Base-by-base conservation (phyloP, 2,113 vertebrate species). In the Notothenia rossii region DNA sequence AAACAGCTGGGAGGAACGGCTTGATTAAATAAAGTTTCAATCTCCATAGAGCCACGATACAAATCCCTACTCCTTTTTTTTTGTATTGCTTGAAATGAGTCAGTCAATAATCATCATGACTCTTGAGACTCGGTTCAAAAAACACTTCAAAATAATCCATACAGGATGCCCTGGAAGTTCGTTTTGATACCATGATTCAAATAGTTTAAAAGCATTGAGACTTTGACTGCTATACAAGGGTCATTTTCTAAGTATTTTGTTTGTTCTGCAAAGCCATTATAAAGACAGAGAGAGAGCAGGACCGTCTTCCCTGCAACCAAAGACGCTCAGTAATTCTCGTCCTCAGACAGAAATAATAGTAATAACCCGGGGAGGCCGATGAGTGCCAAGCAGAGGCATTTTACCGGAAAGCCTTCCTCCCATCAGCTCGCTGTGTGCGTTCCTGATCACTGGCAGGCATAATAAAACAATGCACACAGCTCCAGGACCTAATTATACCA, bases 401-500 rank as follows among this genome's bases (percentile, higher is more conserved):
- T 54, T 8, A 60, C 51, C 4, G 5, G 59, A 72, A 79, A 59
- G 40, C 65, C 72, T 73, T 74, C 66, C 61, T 43, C 50, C 53
- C 64, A 33, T 55, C 75, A 49, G 69, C 73, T 45, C n/a, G 2
- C n/a, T 25, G 55, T 40, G 20, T 73, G 82, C 68, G 18, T 67
- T 75, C 59, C 67, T 62, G 74, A 75, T 77, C 67, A 68, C 63
- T 73, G 71, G 75, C 79, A 82, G 72, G 65, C 48, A 65, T 48
- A 80, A 86, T 72, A 78, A 82, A 82, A 55, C 68, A 64, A n/a
- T 36, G n/a, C 58, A 62, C 69, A 65, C n/a, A 62, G 78, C 81
- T 84, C 18, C 10, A 66, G 81, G 80, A 87, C 62, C 72, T 91
- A 75, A 87, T 91, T 84, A 85, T 70, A 20, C 79, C 2, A 13